phyloP scores from a whole-genome alignment of 2,888 invertebrate genomes.

The Ephialtes manifestator region DNA sequence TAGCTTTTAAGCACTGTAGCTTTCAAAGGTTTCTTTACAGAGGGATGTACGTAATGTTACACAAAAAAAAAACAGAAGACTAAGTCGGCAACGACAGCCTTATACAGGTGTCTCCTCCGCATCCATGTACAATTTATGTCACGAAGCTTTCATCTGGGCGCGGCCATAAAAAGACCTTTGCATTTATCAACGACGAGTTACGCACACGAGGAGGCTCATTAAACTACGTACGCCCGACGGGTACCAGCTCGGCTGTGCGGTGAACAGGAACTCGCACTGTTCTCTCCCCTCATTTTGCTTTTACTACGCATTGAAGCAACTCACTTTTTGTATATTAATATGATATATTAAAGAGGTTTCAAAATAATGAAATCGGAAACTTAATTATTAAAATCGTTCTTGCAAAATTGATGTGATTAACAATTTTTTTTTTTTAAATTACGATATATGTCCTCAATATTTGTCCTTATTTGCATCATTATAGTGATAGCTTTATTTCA shows the following conservation, averaged over 20 bases:
- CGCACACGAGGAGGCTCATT: constrained; percentile 74
- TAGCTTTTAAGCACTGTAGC: background rate
- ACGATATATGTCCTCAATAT: too few species aligned
- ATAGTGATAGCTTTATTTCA: too few species aligned
- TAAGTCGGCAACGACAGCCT: background rate
- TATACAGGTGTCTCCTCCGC: background rate
- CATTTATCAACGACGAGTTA: constrained; percentile 71
- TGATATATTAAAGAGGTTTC: too few species aligned
- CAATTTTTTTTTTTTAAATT: too few species aligned
- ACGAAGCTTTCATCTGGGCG: constrained; percentile 30
- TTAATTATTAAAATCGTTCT: too few species aligned
- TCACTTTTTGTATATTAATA: too few species aligned
- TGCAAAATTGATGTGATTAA: too few species aligned
- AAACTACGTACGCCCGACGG: constrained; percentile 68
- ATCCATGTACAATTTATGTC: constrained; percentile 40
- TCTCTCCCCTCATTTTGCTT: constrained; percentile 28
- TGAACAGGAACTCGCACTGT: constrained; percentile 54
- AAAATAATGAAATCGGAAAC: too few species aligned
- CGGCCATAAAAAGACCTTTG: constrained; percentile 50
- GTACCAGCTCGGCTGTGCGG: constrained; percentile 16
- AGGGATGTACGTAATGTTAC: background rate
- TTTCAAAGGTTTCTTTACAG: background rate
- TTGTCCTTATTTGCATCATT: too few species aligned
- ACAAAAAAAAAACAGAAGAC: background rate
- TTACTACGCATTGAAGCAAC: background rate